Evolutionary conservation across 2,888 invertebrate species (phyloP).

Genomic region (Lochmaea crataegi): DNA sequence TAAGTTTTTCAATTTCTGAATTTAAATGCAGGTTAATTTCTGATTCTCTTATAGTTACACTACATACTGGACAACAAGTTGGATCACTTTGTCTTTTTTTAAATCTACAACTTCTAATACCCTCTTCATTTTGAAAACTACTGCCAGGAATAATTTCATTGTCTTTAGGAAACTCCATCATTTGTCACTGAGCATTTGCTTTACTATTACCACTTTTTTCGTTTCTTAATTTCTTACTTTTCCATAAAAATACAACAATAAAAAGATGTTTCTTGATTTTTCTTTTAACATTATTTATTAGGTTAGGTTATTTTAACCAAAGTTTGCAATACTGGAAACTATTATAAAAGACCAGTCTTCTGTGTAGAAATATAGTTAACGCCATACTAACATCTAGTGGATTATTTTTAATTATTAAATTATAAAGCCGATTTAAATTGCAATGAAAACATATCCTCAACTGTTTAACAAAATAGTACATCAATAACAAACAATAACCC

Average conservation of each 20-base stretch:
- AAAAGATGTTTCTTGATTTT: conserved; percentile 44
- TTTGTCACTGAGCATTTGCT: conserved; percentile 45
- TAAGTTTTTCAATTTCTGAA: conserved; percentile 81
- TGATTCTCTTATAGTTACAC: conserved; percentile 82
- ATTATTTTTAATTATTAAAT: conserved; percentile 15
- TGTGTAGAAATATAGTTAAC: conserved; percentile 1
- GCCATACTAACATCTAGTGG: not conserved
- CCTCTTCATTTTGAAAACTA: conserved; percentile 58
- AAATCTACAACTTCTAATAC: conserved; percentile 66
- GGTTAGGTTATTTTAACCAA: conserved; percentile 19
- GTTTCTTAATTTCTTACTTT: conserved; percentile 13
- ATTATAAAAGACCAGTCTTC: conserved; percentile 1
- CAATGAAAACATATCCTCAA: conserved; percentile 14
- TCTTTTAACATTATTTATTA: conserved; percentile 34
- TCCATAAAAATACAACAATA: conserved; percentile 33
- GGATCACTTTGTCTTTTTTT: conserved; percentile 75
- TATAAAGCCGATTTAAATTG: conserved; percentile 9
- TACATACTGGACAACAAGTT: conserved; percentile 90
- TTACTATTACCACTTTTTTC: conserved; percentile 16
- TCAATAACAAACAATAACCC: conserved; percentile 16
- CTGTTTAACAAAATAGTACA: conserved; percentile 24
- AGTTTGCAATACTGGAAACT: conserved; percentile 18
- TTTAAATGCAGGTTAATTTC: conserved; percentile 87
- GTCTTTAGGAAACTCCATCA: conserved; percentile 52
- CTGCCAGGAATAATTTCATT: conserved; percentile 49